phyloP scores from a whole-genome alignment of 2,797 vertebrate genomes.

The Poeciliopsis presidionis region DNA sequence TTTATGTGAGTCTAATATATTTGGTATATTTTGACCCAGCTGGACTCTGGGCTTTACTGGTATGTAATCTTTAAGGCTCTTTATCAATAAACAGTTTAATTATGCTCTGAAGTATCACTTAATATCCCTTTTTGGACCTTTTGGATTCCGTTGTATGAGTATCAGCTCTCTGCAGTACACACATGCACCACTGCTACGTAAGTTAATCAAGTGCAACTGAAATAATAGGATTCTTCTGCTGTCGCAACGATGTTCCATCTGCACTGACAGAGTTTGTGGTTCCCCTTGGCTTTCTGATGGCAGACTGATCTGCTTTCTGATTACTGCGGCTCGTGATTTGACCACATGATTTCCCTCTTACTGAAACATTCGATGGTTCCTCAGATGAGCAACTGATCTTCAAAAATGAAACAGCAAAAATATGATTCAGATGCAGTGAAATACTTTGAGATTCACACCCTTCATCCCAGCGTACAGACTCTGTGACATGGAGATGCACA shows the following conservation, averaged over 20 bases:
- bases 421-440: too few relatives aligned
- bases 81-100: background rate
- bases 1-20: background rate
- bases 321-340: background rate
- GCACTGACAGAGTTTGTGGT: background rate
- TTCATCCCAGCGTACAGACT: too few relatives aligned
- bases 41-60: background rate
- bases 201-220: background rate
- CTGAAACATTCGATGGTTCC: too few relatives aligned
- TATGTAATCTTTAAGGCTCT: background rate
- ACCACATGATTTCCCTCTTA: too few relatives aligned
- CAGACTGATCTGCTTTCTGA: background rate
- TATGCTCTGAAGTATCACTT: background rate
- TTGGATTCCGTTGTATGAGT: background rate
- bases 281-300: background rate
- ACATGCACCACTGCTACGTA: background rate
- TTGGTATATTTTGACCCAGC: background rate
- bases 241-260: background rate
- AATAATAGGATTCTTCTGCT: background rate
- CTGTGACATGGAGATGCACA: too few relatives aligned
- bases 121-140: background rate
- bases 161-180: background rate
- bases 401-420: too few relatives aligned
- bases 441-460: too few relatives aligned
- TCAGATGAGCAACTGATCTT: too few relatives aligned